These are phyloP conservation scores for Eucriotettix oculatus DNA, from an alignment of 2,888 invertebrate genomes.

Conservation along the genomic window DNA sequence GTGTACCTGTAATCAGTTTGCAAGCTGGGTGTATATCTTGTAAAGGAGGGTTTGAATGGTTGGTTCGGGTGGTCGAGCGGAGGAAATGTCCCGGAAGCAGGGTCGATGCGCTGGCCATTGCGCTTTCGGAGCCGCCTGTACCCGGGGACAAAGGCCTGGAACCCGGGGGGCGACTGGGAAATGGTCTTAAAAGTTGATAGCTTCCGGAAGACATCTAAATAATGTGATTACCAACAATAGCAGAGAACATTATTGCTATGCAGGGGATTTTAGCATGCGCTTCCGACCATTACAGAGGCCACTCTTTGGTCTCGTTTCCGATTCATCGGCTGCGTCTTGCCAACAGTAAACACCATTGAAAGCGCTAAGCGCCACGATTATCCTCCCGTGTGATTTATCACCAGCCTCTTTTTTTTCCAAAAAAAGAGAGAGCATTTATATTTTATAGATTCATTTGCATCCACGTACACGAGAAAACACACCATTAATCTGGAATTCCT, in stretches of 20 bases:
- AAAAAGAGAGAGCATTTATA: too few species aligned
- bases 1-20: too few species aligned
- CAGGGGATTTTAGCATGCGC: neutral
- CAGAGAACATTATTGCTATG: constrained; percentile 4
- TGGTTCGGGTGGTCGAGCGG: too few species aligned
- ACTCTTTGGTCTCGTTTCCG: neutral
- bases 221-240: constrained; percentile 10
- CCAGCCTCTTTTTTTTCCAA: too few species aligned
- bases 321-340: too few species aligned
- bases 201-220: constrained; percentile 12
- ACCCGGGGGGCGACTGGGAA: constrained; percentile 2
- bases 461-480: neutral
- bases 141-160: neutral
- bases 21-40: too few species aligned
- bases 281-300: neutral
- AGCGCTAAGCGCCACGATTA: too few species aligned
- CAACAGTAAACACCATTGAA: too few species aligned
- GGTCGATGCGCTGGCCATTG: neutral
- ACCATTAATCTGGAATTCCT: neutral
- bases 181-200: constrained; percentile 12
- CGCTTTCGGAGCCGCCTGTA: neutral
- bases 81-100: too few species aligned
- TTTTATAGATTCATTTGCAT: neutral
- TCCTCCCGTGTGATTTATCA: too few species aligned
- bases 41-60: too few species aligned